Base-by-base conservation (phyloP, 1,140 invertebrate genomes). In the Drosophila equinoxialis region DNA sequence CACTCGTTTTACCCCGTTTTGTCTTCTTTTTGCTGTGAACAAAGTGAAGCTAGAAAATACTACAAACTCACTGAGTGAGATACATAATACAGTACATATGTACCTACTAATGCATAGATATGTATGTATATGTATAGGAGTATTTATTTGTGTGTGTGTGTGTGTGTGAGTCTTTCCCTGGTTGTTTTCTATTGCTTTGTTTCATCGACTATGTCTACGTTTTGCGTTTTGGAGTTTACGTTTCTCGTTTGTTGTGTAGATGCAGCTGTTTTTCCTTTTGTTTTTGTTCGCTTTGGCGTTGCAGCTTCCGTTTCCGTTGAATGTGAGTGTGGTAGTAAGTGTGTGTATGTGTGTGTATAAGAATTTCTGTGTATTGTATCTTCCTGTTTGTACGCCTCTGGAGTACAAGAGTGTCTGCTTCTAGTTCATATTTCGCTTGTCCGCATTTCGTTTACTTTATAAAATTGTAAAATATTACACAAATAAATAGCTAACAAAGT, bases 381-480 rank as follows among this genome's bases (percentile, higher is more conserved):
- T 82, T 86, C 83, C 82, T 86, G 83, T 82, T 86, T 67, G 66
- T 51, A 23, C 66, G 75, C 75, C 82, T 76, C 68, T 48, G 66
- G 74, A 39, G 66, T 65, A 45, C 37, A 75, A 62, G 30, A 30
- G 68, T 71, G 71, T 54, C 51, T 77, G 62, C 65, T 71, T 51
- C 57, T 54, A 61, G 75, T 70, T 81, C 71, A 76, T 76, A 87
- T 86, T 86, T 85, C 74, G 67, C 61, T 51, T 61, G 64, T 65
- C 45, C 45, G 45, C 45, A 51, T 69, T 78, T 76, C 82, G 82
- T 85, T 86, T 75, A 79, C 82, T 86, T 86, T 79, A 82, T 87
- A 81, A 86, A 86, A 87, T 86, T 87, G 82, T 86, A 82, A 86
- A 86, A 87, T 86, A 86, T 86, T 87, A 87, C 67, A 76, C 69